Evolutionary conservation across 53 echinoderm and acorn worm genomes (phyloP).

Genomic region (Glandiceps talaboti): DNA sequence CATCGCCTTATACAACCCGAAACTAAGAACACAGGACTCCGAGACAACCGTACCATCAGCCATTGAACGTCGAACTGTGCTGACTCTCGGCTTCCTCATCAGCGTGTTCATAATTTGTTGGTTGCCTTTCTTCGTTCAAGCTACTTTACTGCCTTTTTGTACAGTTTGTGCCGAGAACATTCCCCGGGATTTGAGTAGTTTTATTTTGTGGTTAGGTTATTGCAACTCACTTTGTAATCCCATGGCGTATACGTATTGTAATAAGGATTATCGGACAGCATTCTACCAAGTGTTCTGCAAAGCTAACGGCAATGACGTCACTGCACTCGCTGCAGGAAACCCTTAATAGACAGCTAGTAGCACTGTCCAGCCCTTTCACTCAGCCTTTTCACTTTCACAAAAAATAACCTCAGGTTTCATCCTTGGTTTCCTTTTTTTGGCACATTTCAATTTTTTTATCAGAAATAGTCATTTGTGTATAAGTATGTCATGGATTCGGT

Average conservation of each 20-base stretch:
- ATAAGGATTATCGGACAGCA: neutral
- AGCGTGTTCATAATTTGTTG: neutral
- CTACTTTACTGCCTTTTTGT: neutral
- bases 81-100: neutral
- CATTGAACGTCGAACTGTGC: neutral
- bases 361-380: no score
- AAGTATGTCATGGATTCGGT: no score
- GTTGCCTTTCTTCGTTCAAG: neutral
- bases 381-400: no score
- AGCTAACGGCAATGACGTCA: no score
- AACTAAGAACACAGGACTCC: neutral
- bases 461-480: no score
- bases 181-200: neutral
- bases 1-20: neutral
- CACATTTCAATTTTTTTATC: no score
- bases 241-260: neutral
- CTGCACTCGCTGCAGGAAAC: no score
- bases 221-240: neutral
- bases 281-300: neutral
- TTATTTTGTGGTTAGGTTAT: neutral
- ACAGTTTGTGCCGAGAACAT: neutral
- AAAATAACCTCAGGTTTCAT: no score
- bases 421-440: no score
- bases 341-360: no score
- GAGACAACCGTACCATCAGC: neutral